These are phyloP conservation scores for Nycticorax nycticorax DNA, from an alignment of 2,113 vertebrate species.

Conservation along the genomic window DNA sequence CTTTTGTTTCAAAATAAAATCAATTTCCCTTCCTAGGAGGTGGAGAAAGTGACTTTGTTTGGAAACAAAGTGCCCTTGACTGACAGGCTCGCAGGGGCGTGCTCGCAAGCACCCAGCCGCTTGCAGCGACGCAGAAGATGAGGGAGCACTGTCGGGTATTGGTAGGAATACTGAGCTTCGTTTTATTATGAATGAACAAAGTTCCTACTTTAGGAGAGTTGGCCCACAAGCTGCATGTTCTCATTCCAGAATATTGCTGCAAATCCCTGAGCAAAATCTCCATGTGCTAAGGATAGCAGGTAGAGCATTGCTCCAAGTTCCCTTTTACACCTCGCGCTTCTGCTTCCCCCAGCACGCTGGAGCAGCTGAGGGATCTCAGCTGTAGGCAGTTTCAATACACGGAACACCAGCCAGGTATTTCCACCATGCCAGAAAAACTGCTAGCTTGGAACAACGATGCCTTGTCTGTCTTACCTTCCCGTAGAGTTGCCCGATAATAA, in stretches of 20 bases:
- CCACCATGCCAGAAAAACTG: fast-evolving
- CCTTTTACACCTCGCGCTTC: background rate
- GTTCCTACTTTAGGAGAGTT: background rate
- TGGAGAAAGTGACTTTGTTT: background rate
- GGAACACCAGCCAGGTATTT: background rate
- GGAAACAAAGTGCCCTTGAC: fast-evolving
- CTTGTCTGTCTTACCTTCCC: background rate
- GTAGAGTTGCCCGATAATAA: no score
- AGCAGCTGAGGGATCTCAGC: background rate
- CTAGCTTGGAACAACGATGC: fast-evolving
- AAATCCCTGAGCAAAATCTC: no score
- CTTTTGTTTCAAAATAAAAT: background rate
- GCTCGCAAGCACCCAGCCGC: fast-evolving
- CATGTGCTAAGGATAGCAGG: no score
- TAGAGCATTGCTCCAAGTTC: background rate
- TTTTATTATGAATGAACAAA: background rate
- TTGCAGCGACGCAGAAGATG: fast-evolving
- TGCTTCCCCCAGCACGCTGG: no score
- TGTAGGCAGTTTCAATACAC: background rate
- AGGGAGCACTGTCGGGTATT: background rate
- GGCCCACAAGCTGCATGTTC: no score
- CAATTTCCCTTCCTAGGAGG: background rate
- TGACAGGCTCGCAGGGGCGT: fast-evolving
- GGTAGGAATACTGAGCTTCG: background rate
- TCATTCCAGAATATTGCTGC: background rate